Percentiles rank a stretch among this genome's conserved stretches.
Evolutionary conservation across 2,797 vertebrate species (phyloP).

Genomic region (Serranus cabrilla): DNA sequence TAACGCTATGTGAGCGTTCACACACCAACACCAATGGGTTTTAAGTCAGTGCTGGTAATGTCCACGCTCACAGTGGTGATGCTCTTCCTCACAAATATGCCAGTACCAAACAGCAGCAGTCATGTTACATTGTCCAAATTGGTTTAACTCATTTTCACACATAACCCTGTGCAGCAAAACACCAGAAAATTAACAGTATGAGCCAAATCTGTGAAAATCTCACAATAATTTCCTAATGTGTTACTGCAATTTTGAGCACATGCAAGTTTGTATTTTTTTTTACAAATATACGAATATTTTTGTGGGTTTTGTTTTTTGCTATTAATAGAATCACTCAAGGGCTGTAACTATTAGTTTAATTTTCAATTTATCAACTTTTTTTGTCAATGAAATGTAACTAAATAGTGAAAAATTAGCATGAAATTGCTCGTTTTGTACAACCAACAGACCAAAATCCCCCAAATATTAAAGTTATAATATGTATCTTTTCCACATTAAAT

Average conservation of each 20-base stretch:
- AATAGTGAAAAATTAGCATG: background rate
- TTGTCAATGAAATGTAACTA: background rate
- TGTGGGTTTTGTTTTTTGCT: background rate
- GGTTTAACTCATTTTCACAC: slow-evolving; percentile 20
- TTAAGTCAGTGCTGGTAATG: slow-evolving; percentile 8
- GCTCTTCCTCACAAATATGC: slow-evolving; percentile 4
- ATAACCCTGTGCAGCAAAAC: slow-evolving; percentile 5
- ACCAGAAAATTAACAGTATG: slow-evolving; percentile 5
- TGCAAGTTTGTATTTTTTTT: background rate
- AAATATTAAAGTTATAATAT: background rate
- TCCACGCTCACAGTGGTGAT: background rate
- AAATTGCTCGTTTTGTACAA: background rate
- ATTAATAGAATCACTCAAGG: background rate
- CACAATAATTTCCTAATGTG: background rate
- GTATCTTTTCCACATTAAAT: too few relatives aligned
- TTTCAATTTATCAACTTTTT: background rate
- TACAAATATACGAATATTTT: background rate
- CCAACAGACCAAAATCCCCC: background rate
- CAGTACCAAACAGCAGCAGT: background rate
- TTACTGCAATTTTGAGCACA: background rate
- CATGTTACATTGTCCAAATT: slow-evolving; percentile 12
- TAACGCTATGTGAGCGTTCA: slow-evolving; percentile 35
- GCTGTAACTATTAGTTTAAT: background rate
- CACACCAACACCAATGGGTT: slow-evolving; percentile 27
- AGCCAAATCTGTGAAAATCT: background rate